Evolutionary conservation across 2,797 vertebrate species (phyloP), one percentile per base, ranked within the genome.

Genomic region (Falco cherrug): DNA sequence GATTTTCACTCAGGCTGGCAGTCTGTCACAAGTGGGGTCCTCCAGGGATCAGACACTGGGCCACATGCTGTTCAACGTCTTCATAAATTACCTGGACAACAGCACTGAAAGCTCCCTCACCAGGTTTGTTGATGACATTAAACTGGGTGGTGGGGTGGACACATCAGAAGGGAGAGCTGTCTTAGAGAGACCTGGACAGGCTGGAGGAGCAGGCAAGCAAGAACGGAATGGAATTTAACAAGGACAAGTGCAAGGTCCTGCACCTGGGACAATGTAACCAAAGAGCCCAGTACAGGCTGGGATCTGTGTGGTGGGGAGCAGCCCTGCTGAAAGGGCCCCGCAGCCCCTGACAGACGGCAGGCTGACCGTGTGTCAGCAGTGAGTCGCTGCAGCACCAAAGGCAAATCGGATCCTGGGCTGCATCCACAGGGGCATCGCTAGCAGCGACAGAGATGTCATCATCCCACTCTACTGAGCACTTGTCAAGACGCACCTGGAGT

Each of bases 151-250:
- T 2, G 4, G 75, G 15, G 19, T 29, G 22, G 20, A 33, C 48
- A 11, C 0, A 0, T 75, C 24, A 26, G 77, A 65, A 51, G 18
- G 37, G 28, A 78, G 39, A 37, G 9, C n/a, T 13, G 11, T 41
- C 57, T 78, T 83, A 41, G 29, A 54, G 73, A 48, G 8, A 69
- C n/a, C 11, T 11, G 9, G n/a, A 26, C 29, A 54, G n/a, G n/a
- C 56, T 78, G 65, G 35, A 64, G 28, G 31, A 82, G 25, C 0
- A 0, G 17, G 16, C 12, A 12, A 56, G 31, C 29, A 18, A 35
- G 17, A 47, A 8, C 57, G 50, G 6, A 9, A 24, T 57, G 11
- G 65, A 68, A 50, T 56, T 74, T 6, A 69, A 9, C 16, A 56
- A 80, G 16, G 64, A 10, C 16, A 56, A 84, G 13, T 51, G 20